phyloP scores from a whole-genome alignment of 2,888 invertebrate genomes.

The Apotomis capreana region DNA sequence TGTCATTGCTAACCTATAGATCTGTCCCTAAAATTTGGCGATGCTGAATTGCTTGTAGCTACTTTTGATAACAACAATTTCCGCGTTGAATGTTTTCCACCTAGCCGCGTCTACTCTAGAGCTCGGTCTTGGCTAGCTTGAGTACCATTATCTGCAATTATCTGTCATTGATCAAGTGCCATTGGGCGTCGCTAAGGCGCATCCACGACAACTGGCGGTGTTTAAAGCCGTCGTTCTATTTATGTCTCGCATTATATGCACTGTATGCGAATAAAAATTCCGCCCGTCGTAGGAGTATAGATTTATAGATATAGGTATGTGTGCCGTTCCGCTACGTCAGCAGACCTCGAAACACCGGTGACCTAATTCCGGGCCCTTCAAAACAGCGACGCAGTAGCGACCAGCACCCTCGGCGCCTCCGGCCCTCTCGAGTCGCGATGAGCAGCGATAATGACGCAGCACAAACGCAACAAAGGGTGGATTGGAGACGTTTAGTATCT shows the following conservation, averaged over 20 bases:
- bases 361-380: conserved; percentile 42
- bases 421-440: conserved; percentile 5
- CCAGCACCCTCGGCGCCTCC: conserved; percentile 24
- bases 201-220: conserved; percentile 38
- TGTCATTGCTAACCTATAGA: not conserved
- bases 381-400: conserved; percentile 36
- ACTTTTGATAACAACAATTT: not conserved
- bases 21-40: not conserved
- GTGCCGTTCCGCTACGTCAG: conserved; percentile 29
- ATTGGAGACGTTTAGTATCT: conserved; percentile 1
- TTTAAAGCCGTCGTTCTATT: conserved; percentile 45
- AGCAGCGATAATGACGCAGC: conserved; percentile 14
- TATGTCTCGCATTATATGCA: conserved; percentile 38
- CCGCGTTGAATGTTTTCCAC: not conserved
- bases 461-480: conserved; percentile 12
- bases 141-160: conserved; percentile 28
- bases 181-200: conserved; percentile 35
- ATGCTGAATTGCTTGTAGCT: not conserved
- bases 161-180: conserved; percentile 42
- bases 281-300: conserved; percentile 19
- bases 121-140: conserved; percentile 26
- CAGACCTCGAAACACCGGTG: conserved; percentile 36
- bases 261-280: conserved; percentile 40
- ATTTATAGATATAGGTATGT: conserved; percentile 5
- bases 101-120: not conserved